Evolutionary conservation across 2,888 invertebrate species (phyloP).

Genomic region (Dyspetes luteomarginatus): DNA sequence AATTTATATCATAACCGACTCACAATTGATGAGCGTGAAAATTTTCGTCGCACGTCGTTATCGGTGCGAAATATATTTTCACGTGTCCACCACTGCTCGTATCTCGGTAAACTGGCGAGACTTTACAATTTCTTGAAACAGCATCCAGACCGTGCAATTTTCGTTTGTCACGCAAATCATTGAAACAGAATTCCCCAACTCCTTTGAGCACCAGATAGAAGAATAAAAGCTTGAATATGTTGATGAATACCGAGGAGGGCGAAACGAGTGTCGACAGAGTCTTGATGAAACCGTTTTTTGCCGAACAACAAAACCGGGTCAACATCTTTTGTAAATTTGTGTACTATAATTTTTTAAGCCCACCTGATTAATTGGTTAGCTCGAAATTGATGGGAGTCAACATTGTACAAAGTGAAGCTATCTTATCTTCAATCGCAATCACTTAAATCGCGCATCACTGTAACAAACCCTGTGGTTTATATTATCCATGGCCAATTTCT

Average conservation of each 20-base stretch:
- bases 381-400: slow-evolving; percentile 12
- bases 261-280: slow-evolving; percentile 67
- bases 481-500: no score
- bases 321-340: slow-evolving; percentile 56
- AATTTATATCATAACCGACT: slow-evolving; percentile 28
- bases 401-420: slow-evolving; percentile 24
- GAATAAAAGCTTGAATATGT: slow-evolving; percentile 67
- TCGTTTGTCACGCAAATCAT: slow-evolving; percentile 64
- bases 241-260: slow-evolving; percentile 68
- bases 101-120: slow-evolving; percentile 29
- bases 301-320: slow-evolving; percentile 62
- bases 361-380: not conserved
- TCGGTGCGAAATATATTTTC: slow-evolving; percentile 43
- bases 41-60: slow-evolving; percentile 5
- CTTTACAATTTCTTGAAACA: not conserved
- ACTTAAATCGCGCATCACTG: no score
- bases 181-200: slow-evolving; percentile 71
- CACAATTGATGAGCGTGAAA: slow-evolving; percentile 38
- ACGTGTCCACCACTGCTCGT: slow-evolving; percentile 16
- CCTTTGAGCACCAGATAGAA: slow-evolving; percentile 71
- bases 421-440: not conserved
- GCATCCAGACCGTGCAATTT: slow-evolving; percentile 15
- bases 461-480: no score
- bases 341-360: slow-evolving; percentile 19
- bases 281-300: slow-evolving; percentile 32